A percentile compares a stretch with the other conserved stretches of the same genome.
These are phyloP conservation scores for Peucedramus taeniatus DNA, from an alignment of 2,113 vertebrate species.

Conservation along the genomic window DNA sequence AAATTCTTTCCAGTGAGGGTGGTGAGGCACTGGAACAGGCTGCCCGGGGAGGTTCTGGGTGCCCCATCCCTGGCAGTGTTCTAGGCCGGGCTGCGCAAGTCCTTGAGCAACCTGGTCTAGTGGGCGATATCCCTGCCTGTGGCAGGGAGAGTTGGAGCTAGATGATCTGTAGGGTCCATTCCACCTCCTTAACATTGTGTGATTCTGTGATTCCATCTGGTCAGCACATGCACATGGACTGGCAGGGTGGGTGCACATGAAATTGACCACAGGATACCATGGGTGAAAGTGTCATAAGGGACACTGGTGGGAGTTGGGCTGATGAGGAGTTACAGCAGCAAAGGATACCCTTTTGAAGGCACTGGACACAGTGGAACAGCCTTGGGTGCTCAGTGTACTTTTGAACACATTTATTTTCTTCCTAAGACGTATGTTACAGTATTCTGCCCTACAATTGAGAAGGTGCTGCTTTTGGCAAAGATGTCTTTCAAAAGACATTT, in stretches of 20 bases:
- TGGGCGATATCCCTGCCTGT: accelerated
- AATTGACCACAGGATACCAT: not conserved
- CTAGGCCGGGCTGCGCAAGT: not conserved
- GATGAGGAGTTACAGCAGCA: not conserved
- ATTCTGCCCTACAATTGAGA: not conserved
- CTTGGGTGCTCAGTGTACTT: not conserved
- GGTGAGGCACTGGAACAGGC: not conserved
- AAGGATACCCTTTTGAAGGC: not conserved
- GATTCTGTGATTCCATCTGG: not conserved
- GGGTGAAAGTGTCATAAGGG: not conserved
- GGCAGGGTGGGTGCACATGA: accelerated
- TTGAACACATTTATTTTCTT: no score
- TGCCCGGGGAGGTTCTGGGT: not conserved
- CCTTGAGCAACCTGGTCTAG: not conserved
- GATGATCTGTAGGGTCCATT: not conserved
- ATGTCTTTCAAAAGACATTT: not conserved
- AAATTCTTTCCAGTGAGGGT: not conserved
- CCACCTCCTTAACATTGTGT: not conserved
- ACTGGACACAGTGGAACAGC: not conserved
- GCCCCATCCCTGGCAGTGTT: not conserved
- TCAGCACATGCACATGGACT: accelerated
- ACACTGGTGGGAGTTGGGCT: not conserved
- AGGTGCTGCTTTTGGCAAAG: not conserved
- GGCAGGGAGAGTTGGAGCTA: not conserved
- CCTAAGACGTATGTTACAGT: not conserved